Base-by-base conservation (phyloP, 2,888 invertebrate genomes). In the Agrotis exclamationis region DNA sequence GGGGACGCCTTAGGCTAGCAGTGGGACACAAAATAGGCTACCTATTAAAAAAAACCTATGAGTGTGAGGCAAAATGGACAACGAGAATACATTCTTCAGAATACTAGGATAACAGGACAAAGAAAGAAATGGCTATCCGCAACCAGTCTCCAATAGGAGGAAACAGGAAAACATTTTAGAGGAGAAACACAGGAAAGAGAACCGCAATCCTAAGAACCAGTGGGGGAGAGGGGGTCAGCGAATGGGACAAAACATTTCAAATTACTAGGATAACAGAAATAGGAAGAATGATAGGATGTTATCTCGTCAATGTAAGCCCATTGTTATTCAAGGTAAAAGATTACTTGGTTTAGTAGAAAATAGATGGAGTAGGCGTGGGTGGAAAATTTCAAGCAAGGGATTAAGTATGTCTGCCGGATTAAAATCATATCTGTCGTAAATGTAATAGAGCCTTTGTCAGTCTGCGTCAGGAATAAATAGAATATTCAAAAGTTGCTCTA, bases 271-370 rank as follows among this genome's bases (percentile, higher is more conserved):
- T n/a, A 73, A 47, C 51, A 56, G 22, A 7, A 79, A 56, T 45
- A 63, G 63, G 20, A 62, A 57, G 80, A 33, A 75, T 54, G 22
- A 24, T 45, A 53, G 14, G 24, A 39, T 54, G 47, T 51, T 51
- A 65, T 24, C 13, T 48, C 74, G 68, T 59, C 74, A 74, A 71
- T 72, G 66, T 60, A 50, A 63, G 47, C 20, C 20, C n/a, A 48
- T 59, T 60, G 50, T 74, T 74, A 60, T 68, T 76, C 63, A 48
- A 51, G 62, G 16, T 54, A 59, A 63, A 79, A 51, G 68, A 79
- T 77, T 74, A 79, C 68, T 54, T 50, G 33, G 53, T 59, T 60
- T 48, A 28, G 58, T 70, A 77, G 53, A 39, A 39, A 39, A 45
- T 53, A 44, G 33, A 50, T 53, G 20, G 24, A 53, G 28, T 4